Evolutionary conservation across 53 echinoderm and acorn worm species (phyloP).

Genomic region (Arbacia lixula): DNA sequence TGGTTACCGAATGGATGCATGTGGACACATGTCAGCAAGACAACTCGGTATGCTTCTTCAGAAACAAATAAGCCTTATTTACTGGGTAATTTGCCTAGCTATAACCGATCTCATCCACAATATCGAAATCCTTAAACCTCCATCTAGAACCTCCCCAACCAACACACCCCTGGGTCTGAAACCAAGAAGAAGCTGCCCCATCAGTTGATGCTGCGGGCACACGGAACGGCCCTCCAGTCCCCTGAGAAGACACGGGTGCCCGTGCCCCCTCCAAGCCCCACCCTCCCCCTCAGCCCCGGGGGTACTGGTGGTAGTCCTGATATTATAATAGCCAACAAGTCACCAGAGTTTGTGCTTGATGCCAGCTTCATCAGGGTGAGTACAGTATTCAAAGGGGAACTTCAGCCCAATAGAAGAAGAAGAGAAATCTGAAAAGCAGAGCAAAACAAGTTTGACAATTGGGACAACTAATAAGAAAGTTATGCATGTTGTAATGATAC

Average conservation of each 20-base stretch:
- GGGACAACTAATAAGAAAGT: too few relatives aligned
- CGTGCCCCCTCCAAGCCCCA: constrained; percentile 13
- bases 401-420: too few relatives aligned
- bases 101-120: too few relatives aligned
- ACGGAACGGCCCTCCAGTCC: constrained; percentile 15
- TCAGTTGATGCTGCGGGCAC: not conserved
- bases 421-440: too few relatives aligned
- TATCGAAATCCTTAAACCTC: not conserved
- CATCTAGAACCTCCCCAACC: constrained; percentile 34
- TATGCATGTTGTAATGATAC: too few relatives aligned
- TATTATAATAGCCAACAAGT: not conserved
- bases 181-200: constrained; percentile 22
- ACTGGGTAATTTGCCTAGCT: too few relatives aligned
- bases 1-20: too few relatives aligned
- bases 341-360: constrained; percentile 49
- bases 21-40: too few relatives aligned
- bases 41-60: too few relatives aligned
- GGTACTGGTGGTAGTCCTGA: not conserved
- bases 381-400: too few relatives aligned
- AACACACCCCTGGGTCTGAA: not conserved
- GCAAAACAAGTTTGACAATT: too few relatives aligned
- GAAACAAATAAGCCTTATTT: too few relatives aligned
- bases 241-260: constrained; percentile 63
- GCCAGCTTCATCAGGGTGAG: constrained; percentile 68
- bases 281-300: not conserved